phyloP scores from a whole-genome alignment of 2,113 vertebrate genomes.

The Eonycteris spelaea region DNA sequence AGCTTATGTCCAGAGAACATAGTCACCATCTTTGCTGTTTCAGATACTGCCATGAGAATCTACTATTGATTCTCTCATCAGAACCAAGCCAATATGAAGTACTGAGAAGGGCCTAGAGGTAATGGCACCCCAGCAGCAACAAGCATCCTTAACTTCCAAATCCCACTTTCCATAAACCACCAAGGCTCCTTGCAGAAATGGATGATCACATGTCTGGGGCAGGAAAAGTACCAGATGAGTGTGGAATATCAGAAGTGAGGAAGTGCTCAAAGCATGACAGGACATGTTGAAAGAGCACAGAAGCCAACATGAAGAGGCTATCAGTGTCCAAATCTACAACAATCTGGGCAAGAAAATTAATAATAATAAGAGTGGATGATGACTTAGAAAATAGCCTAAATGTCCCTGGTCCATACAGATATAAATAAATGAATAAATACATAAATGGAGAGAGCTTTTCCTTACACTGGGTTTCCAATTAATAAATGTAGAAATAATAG shows the following conservation, averaged over 20 bases:
- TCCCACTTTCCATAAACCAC: neutral
- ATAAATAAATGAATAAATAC: neutral
- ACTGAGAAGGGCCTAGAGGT: neutral
- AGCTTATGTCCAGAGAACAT: neutral
- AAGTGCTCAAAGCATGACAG: rapidly evolving
- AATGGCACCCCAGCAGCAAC: neutral
- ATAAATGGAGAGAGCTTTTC: neutral
- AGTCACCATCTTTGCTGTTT: neutral
- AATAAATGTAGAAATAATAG: neutral
- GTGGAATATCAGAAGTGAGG: neutral
- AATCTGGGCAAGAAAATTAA: neutral
- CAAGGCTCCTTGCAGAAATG: neutral
- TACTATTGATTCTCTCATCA: neutral
- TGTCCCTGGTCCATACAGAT: rapidly evolving
- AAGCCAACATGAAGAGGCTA: neutral
- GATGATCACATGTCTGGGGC: neutral
- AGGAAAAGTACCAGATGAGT: neutral
- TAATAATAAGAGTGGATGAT: neutral
- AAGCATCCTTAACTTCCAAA: neutral
- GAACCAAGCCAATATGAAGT: neutral
- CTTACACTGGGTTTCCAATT: neutral
- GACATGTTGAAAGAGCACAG: neutral
- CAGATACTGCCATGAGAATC: neutral
- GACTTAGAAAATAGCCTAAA: neutral
- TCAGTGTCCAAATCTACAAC: neutral